phyloP scores from a whole-genome alignment of 2,888 invertebrate species.

The Dione juno region DNA sequence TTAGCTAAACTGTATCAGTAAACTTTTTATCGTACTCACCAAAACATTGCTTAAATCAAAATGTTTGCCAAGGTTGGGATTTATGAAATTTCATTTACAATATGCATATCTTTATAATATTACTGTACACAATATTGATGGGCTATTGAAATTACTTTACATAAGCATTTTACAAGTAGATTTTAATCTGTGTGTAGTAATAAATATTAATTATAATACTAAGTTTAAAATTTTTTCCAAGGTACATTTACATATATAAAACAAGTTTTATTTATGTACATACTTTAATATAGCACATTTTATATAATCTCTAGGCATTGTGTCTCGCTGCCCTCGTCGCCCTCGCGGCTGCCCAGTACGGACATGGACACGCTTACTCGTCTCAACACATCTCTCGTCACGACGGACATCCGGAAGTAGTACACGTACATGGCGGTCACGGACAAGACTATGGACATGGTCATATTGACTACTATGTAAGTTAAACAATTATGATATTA shows the following conservation, averaged over 20 bases:
- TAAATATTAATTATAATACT: no score
- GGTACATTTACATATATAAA: no score
- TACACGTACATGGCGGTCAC: slow-evolving; percentile 43
- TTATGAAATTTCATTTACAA: background rate
- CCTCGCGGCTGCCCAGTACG: slow-evolving; percentile 17
- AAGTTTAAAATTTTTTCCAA: no score
- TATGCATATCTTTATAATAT: no score
- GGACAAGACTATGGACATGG: slow-evolving; percentile 26
- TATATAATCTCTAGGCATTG: slow-evolving; percentile 45
- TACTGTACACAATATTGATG: no score
- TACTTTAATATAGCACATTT: background rate
- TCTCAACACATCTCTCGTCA: slow-evolving; percentile 58
- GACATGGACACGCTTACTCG: slow-evolving; percentile 55
- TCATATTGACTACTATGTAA: slow-evolving; percentile 50
- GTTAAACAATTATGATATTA: background rate
- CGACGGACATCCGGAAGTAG: slow-evolving; percentile 56
- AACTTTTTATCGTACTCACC: background rate
- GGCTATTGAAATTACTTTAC: background rate
- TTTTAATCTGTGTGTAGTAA: no score
- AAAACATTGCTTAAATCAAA: background rate
- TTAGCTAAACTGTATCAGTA: background rate
- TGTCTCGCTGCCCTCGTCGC: slow-evolving; percentile 42
- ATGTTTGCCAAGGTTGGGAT: slow-evolving; percentile 5
- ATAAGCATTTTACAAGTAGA: no score
- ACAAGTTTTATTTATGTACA: no score